Evolutionary conservation across 2,113 vertebrate genomes (phyloP), one percentile per base, ranked within the genome.

Genomic region (Platysternon megacephalum): DNA sequence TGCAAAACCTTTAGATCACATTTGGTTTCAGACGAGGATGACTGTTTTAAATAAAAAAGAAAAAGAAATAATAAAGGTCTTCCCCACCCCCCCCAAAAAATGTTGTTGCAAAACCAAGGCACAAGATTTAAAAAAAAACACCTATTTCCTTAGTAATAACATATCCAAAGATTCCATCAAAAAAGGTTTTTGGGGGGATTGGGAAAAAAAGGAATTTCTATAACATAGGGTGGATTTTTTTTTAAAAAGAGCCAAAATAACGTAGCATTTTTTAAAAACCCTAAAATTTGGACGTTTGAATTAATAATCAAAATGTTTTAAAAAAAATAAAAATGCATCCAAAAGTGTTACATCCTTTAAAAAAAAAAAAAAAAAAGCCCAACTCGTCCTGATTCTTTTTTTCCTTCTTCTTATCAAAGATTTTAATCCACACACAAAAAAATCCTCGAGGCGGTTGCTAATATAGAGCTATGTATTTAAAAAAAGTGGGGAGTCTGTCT

Each of bases 391-490:
- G 98, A 46, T 48, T 72, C 10, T 56, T 82, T 92, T 95, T 97
- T n/a, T 8, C 8, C 80, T 65, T 65, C 84, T 83, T 91, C 26
- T 72, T 55, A 58, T 61, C 44, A 4, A 65, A 52, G 53, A 29
- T 61, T 93, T 97, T 97, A 98, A 98, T 98, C 98, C 98, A 98
- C 96, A 91, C 97, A 89, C 98, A 98, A 95, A 91, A 97, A 93
- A 97, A 98, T 98, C 98, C 98, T 96, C 93, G 97, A 98, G 97
- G 97, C 97, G 97, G 95, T 94, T 89, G 96, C 97, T 93, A 53
- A 65, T 90, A 42, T 24, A 79, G 68, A 72, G 17, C 46, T 5
- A 2, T 28, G 26, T 56, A 12, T 61, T 29, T 32, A 6, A 11
- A 51, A 65, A 35, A 58, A 80, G 58, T 58, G 35, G 51, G 52